These are phyloP conservation scores for Littorina saxatilis DNA, from an alignment of 1,140 invertebrate genomes.

Conservation along the genomic window DNA sequence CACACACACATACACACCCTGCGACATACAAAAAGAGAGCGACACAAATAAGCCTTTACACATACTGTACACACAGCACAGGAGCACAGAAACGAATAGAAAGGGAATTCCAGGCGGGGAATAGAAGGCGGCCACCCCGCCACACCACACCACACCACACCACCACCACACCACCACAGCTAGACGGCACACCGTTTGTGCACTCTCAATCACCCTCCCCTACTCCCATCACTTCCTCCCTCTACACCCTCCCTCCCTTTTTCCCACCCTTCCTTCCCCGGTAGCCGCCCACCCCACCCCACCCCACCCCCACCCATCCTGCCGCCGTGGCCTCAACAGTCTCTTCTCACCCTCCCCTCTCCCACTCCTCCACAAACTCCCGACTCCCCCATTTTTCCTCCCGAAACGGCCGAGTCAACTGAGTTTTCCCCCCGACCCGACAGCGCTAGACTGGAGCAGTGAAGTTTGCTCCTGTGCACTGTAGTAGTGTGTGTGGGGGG, in stretches of 20 bases:
- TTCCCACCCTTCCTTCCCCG: neutral
- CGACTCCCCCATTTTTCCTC: too few relatives aligned
- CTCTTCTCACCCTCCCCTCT: slow-evolving; percentile 15
- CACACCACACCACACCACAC: neutral
- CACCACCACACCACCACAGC: too few relatives aligned
- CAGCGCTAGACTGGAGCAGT: too few relatives aligned
- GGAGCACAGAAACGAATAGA: neutral
- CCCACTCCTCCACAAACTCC: too few relatives aligned
- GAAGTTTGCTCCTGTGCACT: too few relatives aligned
- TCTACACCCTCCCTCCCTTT: neutral
- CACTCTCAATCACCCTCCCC: neutral
- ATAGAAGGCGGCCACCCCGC: slow-evolving; percentile 21
- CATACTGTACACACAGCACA: neutral
- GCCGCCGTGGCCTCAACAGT: neutral
- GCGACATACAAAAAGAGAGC: neutral
- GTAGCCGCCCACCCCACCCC: neutral
- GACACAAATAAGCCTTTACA: neutral
- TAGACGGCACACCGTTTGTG: too few relatives aligned
- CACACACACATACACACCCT: too few relatives aligned
- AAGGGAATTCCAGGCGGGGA: neutral
- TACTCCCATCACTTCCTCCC: neutral
- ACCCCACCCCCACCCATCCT: neutral
- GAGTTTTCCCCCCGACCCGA: neutral
- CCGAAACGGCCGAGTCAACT: neutral
- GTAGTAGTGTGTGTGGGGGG: too few relatives aligned